These are phyloP conservation scores for Lagenorhynchus albirostris DNA, from an alignment of 2,113 vertebrate genomes.

Conservation along the genomic window DNA sequence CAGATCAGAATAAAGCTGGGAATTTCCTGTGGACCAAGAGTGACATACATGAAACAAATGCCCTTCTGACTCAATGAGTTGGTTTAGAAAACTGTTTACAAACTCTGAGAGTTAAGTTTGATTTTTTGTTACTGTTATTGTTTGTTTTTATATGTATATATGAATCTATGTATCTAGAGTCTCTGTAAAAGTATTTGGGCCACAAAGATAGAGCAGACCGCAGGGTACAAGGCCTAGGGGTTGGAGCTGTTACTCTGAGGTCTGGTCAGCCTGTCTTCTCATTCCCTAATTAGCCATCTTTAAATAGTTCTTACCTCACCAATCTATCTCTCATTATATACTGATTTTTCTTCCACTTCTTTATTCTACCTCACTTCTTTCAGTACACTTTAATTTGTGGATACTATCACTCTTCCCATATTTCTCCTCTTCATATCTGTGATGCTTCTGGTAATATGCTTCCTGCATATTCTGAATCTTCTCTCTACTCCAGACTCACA, in stretches of 20 bases:
- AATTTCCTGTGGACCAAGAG: neutral
- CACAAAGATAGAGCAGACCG: neutral
- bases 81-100: neutral
- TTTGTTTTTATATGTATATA: neutral
- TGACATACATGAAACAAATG: neutral
- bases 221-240: neutral
- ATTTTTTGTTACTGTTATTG: neutral
- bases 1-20: neutral
- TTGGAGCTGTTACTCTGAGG: neutral
- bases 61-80: neutral
- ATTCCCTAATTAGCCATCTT: neutral
- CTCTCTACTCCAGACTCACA: neutral
- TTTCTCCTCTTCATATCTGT: neutral
- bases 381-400: neutral
- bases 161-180: neutral
- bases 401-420: neutral
- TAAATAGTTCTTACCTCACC: neutral
- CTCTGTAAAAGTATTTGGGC: neutral
- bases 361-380: neutral
- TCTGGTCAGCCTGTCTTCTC: neutral
- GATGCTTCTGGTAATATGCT: neutral
- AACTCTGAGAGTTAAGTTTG: neutral
- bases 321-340: neutral
- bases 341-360: neutral
- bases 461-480: neutral